Base-by-base conservation (phyloP, 1,140 invertebrate species). In the Drosophila mojavensis region DNA sequence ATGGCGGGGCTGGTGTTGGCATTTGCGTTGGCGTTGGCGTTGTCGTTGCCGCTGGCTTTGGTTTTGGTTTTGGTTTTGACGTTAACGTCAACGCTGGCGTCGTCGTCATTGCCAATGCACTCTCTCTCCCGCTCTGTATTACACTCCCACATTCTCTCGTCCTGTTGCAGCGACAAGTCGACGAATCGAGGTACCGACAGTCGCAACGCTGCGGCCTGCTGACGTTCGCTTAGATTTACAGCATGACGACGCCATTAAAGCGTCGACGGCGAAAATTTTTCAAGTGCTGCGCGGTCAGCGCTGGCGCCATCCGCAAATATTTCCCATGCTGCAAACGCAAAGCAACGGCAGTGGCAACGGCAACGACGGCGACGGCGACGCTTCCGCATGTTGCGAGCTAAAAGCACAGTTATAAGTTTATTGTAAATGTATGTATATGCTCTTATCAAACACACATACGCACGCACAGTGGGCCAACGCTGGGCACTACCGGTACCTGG, bases 321-420 rank as follows among this genome's bases (percentile, higher is more conserved):
- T 79, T 82, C 78, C 66, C 77, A 74, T 79, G 63, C 59, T 51
- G 50, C 15, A 26, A 15, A 43, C 20, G 20, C 20, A 24, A 24
- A 24, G 45, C 60, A 59, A 55, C 62, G 48, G 30, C 53, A 7
- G 20, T 24, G 20, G 45, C 60, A 59, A 55, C 62, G 48, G 39
- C 53, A 4, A 28, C 20, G n/a, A 36, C 24, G 10, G 6, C 48
- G 50, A 0, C 54, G 15, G 13, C 43, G 45, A 39, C 39, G 54
- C 66, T 88, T 88, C 79, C 83, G 83, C 79, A 79, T 79, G 58
- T 68, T 75, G 43, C 4, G 41, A 72, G 45, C 24, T 28, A 55
- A 70, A 78, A 78, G 61, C 65, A 65, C 74, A 76, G 75, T 77
- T 76, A 72, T 73, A 55, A 64, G 45, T 30, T 30, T 13, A 43